Base-by-base conservation (phyloP, 2,797 vertebrate genomes). In the Poliocrania exsul region DNA sequence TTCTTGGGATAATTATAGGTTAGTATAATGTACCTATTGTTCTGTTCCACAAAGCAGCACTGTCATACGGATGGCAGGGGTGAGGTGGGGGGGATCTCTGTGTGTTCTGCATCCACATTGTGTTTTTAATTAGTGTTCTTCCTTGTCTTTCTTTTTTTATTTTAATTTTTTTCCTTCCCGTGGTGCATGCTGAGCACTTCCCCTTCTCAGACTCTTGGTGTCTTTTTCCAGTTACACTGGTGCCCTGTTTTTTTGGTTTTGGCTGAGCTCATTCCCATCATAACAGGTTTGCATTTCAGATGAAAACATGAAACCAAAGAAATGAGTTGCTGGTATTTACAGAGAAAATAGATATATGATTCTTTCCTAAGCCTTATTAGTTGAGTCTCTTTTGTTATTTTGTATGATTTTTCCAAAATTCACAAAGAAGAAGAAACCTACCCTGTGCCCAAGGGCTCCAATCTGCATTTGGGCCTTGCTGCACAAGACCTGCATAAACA, bases 1-100 rank as follows among this genome's bases (percentile, higher is more conserved):
- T 97, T 98, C 96, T 95, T 53, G 81, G 95, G 97, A 96, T 98
- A 97, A 97, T 98, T 97, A 97, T 97, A 97, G 97, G 96, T 97
- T 97, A 95, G 96, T 94, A 98, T 97, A 98, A 98, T 98, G 95
- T 96, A 96, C 92, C 94, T 97, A 98, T 97, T 98, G 98, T 98
- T 98, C 97, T 94, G 35, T 81, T 96, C 94, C 91, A 98, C 97
- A 98, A 97, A 97, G 97, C 94, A 72, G 88, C 95, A 95, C 97
- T 97, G 97, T 98, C 97, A 90, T 58, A 81, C 0, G 29, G 85
- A 88, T 89, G 85, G 82, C 65, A 86, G 75, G 92, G 61, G 40
- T 94, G 89, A 92, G 54, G 69, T 70, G 71, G 87, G 61, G 96
- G 93, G 88, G 82, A 95, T 93, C 96, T 97, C 90, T 96, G 62